Evolutionary conservation across 2,888 invertebrate genomes (phyloP), one percentile per base, ranked within the genome.

Genomic region (Aproaerema taeniolella): DNA sequence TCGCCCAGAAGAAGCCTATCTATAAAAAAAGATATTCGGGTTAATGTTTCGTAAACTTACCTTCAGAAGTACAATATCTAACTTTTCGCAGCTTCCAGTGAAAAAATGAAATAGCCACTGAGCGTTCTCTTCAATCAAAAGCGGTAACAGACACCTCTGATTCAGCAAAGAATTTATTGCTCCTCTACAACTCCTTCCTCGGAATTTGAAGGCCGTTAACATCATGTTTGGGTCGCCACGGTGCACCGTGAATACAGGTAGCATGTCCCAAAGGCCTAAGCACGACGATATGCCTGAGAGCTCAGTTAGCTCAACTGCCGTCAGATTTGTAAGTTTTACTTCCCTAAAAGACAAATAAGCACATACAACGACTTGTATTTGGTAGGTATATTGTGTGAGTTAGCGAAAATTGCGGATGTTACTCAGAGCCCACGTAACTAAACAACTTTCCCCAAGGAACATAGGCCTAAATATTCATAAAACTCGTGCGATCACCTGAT

Each of bases 61-160:
- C 83, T 89, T 89, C 38, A 90, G 71, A 52, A 89, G 75, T 38
- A 69, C 75, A 11, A 79, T 80, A 55, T 89, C 89, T 42, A 90
- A 85, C 28, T 77, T 67, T 25, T 80, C 64, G 37, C 89, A 81
- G 48, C 88, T 87, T 20, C 80, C 78, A 20, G 77, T 67, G 14
- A 91, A 73, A 57, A 87, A 90, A 49, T 87, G 81, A 50, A 86
- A 78, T 0, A 86, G 55, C 81, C 85, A 72, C 58, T 88, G 79
- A 53, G 87, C 61, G 63, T 81, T 72, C 73, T 79, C 77, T 45
- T 83, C 76, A 13, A 85, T 44, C 39, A 87, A 42, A 6, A 79
- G 44, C 0, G 82, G 79, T 9, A 83, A 72, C 1, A 86, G 47
- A 39, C 74, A 74, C 2, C 55, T 51, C 24, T 86, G 59, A 15